Evolutionary conservation across 2,888 invertebrate species (phyloP).

Genomic region (Sialis fuliginosa): DNA sequence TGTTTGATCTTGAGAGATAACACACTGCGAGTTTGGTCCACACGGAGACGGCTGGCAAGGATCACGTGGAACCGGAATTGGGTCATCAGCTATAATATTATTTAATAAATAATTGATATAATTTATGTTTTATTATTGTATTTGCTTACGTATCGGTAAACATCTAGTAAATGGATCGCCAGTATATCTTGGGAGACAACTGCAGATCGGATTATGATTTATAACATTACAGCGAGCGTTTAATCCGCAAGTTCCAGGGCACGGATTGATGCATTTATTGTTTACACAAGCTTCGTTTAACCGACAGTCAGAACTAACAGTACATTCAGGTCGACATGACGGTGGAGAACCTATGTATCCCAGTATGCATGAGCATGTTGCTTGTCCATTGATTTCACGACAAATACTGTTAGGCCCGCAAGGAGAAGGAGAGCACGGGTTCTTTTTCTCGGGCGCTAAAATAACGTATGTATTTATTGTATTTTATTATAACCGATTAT

Average conservation of each 20-base stretch:
- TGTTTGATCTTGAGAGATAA: constrained; percentile 27
- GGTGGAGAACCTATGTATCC: constrained; percentile 59
- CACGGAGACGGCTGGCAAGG: constrained; percentile 56
- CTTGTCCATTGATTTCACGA: constrained; percentile 40
- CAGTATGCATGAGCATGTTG: constrained; percentile 48
- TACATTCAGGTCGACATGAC: constrained; percentile 53
- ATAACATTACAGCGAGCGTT: constrained; percentile 36
- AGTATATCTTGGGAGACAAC: constrained; percentile 31
- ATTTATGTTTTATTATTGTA: not conserved
- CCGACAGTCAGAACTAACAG: constrained; percentile 49
- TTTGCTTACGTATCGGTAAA: constrained; percentile 14
- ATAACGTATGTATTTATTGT: constrained; percentile 3
- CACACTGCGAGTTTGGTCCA: constrained; percentile 43
- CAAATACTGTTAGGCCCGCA: constrained; percentile 58
- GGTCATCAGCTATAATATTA: constrained; percentile 8
- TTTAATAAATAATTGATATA: not conserved
- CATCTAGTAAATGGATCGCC: constrained; percentile 39
- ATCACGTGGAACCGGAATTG: constrained; percentile 17
- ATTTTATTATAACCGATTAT: not conserved
- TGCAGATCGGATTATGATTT: constrained; percentile 42
- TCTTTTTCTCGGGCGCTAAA: constrained; percentile 15
- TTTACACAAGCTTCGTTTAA: constrained; percentile 46
- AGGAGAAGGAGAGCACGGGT: constrained; percentile 37
- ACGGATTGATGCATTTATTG: constrained; percentile 55
- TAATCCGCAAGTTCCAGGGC: constrained; percentile 45